Evolutionary conservation across 2,797 vertebrate genomes (phyloP).

Genomic region (Schizopygopsis pylzovi): DNA sequence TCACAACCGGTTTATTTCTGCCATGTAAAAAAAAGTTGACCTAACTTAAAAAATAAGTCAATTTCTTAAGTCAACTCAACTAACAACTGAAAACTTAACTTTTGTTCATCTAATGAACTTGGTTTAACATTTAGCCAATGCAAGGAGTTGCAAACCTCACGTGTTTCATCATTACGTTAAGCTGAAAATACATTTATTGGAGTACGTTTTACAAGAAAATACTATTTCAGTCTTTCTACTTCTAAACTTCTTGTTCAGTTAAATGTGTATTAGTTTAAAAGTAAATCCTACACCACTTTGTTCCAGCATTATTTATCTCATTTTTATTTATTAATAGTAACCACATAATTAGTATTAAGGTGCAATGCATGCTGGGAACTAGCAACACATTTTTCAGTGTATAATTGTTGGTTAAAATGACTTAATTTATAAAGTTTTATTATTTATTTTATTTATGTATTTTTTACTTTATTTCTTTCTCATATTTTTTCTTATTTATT

Average conservation of each 20-base stretch:
- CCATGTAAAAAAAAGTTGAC: background rate
- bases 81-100: background rate
- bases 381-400: background rate
- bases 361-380: background rate
- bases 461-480: no score
- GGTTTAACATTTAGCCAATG: no score
- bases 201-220: background rate
- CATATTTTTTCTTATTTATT: no score
- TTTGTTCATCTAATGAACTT: background rate
- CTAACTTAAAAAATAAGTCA: background rate
- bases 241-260: no score
- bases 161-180: background rate
- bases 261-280: no score
- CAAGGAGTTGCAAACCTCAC: no score
- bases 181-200: background rate
- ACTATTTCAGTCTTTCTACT: background rate
- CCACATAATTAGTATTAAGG: background rate
- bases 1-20: background rate
- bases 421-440: background rate
- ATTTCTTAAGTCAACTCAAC: background rate
- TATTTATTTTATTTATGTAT: no score
- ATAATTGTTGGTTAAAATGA: background rate
- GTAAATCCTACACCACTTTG: no score
- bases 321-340: background rate
- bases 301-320: no score